Base-by-base conservation (phyloP, 2,888 invertebrate species). In the Anthrax anthrax region DNA sequence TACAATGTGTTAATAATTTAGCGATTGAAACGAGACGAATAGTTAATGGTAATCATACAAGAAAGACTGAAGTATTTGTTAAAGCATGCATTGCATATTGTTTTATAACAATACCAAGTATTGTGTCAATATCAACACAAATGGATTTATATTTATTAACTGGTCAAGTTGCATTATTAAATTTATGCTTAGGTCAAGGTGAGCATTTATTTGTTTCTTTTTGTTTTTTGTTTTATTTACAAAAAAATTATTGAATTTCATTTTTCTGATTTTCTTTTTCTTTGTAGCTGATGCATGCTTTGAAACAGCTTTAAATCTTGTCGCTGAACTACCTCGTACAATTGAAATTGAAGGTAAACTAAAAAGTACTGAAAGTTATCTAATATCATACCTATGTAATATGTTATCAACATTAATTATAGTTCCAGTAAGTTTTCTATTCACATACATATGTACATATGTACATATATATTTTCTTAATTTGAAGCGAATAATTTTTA, bases 91-190 rank as follows among this genome's bases (percentile, higher is more conserved):
- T 89, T 39, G 96, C 97, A 0, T 97, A 89, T 70, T 84, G 86
- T 66, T 96, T 84, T 68, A 94, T 97, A 51, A 96, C 96, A 10
- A 87, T 94, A 63, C 97, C 97, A n/a, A 95, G 95, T 14, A 78
- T 97, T 61, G 78, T 76, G 56, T 84, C 84, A 49, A 75, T 82
- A n/a, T 78, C 83, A 50, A 74, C 78, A 19, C 78, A 85, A 60
- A 76, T 92, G 57, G 84, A 87, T 56, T 75, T 96, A 42, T 92
- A 92, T 71, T 72, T 94, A 47, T 71, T 88, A 9, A 84, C 87
- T 14, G 92, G 90, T 17, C 89, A 91, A 70, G 84, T 89, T 39
- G 90, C 94, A 19, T 72, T 95, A 50, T 74, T 85, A 47, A 92
- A 91, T 72, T 80, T 84, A 58, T 94, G 94, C 63, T 75, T 90